Conservation (phyloP, 1,140 invertebrate genomes). For the Proales similis region DNA sequence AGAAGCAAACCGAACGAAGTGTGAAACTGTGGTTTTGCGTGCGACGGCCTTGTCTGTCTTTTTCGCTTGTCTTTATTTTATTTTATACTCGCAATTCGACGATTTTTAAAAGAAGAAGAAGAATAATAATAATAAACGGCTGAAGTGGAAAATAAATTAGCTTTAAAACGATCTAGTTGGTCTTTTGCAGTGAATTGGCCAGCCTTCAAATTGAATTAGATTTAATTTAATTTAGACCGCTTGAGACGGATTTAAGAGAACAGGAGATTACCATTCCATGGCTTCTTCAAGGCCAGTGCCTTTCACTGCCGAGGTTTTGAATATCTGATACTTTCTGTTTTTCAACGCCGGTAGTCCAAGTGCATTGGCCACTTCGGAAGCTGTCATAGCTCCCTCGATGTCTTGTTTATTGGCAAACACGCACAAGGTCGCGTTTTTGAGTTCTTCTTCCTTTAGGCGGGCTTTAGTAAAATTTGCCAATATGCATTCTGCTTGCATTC, state of each 20-base stretch:
- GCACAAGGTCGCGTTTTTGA: slow-evolving; percentile 85
- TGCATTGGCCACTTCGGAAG: slow-evolving; percentile 91
- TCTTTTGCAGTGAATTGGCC: slow-evolving; percentile 17
- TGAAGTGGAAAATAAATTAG: slow-evolving; percentile 10
- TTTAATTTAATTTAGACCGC: not conserved
- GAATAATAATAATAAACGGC: not conserved
- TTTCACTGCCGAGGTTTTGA: slow-evolving; percentile 95
- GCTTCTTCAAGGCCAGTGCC: slow-evolving; percentile 96
- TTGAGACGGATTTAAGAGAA: slow-evolving; percentile 20
- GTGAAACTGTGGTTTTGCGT: no score
- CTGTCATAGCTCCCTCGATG: slow-evolving; percentile 88
- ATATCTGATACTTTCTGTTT: slow-evolving; percentile 97
- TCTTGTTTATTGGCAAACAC: slow-evolving; percentile 99
- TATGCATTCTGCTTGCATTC: not conserved
- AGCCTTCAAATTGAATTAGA: not conserved
- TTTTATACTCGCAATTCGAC: not conserved
- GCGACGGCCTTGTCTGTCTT: no score
- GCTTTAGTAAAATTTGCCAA: slow-evolving; percentile 34
- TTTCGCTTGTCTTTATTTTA: slow-evolving; percentile 1
- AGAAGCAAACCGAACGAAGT: not conserved
- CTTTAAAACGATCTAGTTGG: not conserved
- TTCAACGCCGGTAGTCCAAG: slow-evolving; percentile 85
- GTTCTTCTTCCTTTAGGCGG: slow-evolving; percentile 89
- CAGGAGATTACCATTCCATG: slow-evolving; percentile 79
- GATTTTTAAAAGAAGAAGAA: slow-evolving; percentile 1